phyloP scores from a whole-genome alignment of 2,888 invertebrate genomes.

The Drosophila suboccidentalis region DNA sequence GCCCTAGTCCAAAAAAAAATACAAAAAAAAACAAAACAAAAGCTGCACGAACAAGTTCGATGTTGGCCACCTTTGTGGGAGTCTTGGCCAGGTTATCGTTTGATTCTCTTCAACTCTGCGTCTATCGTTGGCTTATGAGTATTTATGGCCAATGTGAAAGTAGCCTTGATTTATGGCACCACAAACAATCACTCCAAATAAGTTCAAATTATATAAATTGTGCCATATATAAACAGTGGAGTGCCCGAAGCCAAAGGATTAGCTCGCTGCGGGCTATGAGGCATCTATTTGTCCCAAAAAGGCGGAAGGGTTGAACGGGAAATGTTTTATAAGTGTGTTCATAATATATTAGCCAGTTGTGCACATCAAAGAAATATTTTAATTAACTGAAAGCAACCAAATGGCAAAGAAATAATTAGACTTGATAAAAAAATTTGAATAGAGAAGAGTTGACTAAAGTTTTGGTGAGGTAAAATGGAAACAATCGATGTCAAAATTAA shows the following conservation, averaged over 20 bases:
- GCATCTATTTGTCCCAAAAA: conserved; percentile 36
- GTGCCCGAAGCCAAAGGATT: conserved; percentile 35
- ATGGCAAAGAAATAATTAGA: not conserved
- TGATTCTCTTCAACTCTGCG: conserved; percentile 8
- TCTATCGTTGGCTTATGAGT: conserved; percentile 36
- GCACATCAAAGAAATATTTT: conserved; percentile 33
- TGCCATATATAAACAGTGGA: conserved; percentile 41
- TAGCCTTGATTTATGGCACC: conserved; percentile 71
- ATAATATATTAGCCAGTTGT: not conserved
- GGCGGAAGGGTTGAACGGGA: conserved; percentile 1
- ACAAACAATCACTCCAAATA: conserved; percentile 57
- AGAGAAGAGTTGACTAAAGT: not conserved
- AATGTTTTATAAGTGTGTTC: not conserved
- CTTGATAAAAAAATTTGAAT: not conserved
- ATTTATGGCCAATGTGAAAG: conserved; percentile 59
- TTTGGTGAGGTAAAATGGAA: too few species aligned
- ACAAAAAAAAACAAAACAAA: conserved; percentile 2
- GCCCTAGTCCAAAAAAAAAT: conserved; percentile 28
- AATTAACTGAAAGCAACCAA: conserved; percentile 27
- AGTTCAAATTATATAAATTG: conserved; percentile 77
- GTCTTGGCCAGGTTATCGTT: conserved; percentile 34
- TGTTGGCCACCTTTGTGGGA: conserved; percentile 53
- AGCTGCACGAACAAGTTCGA: conserved; percentile 71
- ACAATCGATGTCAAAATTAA: too few species aligned
- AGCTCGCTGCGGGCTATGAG: conserved; percentile 30